Percentiles rank a stretch among this genome's conserved stretches.
phyloP scores from a whole-genome alignment of 2,113 vertebrate species.

The Planiliza haematocheilus region DNA sequence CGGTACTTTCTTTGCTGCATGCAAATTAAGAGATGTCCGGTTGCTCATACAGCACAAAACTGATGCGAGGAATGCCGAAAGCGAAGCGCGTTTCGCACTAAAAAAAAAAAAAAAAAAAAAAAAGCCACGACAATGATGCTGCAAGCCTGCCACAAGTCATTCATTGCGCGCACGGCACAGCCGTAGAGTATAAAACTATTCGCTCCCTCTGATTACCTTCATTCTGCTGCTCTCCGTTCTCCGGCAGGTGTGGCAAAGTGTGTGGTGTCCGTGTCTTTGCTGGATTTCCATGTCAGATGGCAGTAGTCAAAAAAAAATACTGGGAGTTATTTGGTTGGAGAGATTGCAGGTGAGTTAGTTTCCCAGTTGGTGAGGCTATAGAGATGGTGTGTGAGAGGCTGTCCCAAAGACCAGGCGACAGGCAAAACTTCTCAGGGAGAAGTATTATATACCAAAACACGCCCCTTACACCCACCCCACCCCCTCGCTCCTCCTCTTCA shows the following conservation, averaged over 20 bases:
- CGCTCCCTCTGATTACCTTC: conserved; percentile 78
- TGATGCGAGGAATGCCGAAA: conserved; percentile 25
- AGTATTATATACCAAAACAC: conserved; percentile 85
- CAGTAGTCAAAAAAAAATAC: conserved; percentile 64
- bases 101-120: too few species aligned
- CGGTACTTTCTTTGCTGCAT: conserved; percentile 47
- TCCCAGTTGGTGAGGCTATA: conserved; percentile 79
- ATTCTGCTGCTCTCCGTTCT: conserved; percentile 78
- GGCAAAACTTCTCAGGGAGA: conserved; percentile 85
- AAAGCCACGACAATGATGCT: conserved; percentile 9
- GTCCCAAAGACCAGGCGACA: conserved; percentile 87
- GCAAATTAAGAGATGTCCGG: conserved; percentile 32
- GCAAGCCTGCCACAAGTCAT: conserved; percentile 1
- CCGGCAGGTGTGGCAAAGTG: conserved; percentile 84
- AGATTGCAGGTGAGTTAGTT: conserved; percentile 83
- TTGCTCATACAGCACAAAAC: conserved; percentile 39
- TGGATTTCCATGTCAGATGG: conserved; percentile 83
- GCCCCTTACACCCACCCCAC: conserved; percentile 78
- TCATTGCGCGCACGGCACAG: conserved; percentile 17
- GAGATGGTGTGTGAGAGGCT: conserved; percentile 83
- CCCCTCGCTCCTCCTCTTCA: conserved; percentile 66
- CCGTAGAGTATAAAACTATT: conserved; percentile 12
- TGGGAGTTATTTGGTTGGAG: conserved; percentile 75
- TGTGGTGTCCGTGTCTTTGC: conserved; percentile 77
- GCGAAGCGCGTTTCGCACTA: conserved; percentile 11